Evolutionary conservation across 2,113 vertebrate species (phyloP).

Genomic region (Syngnathus typhle): DNA sequence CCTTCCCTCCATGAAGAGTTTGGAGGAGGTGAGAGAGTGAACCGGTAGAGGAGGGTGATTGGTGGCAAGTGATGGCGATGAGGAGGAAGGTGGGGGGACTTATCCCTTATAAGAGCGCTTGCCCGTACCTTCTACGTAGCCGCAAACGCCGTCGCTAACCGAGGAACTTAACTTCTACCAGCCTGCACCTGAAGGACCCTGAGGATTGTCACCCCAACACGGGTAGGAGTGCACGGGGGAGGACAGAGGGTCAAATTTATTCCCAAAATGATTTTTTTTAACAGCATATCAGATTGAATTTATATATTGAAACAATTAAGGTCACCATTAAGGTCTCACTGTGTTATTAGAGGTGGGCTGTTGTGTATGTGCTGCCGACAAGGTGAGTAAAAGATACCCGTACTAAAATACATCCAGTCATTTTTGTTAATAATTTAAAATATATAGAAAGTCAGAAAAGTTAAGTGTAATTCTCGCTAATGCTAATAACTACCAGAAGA

Average conservation of each 20-base stretch:
- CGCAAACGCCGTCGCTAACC: neutral
- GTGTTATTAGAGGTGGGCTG: neutral
- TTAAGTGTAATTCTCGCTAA: too few species aligned
- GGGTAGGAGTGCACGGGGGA: neutral
- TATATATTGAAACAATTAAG: neutral
- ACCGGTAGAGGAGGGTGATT: slow-evolving; percentile 3
- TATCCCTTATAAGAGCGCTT: neutral
- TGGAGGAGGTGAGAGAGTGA: neutral
- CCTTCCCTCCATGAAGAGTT: neutral
- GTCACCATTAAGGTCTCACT: neutral
- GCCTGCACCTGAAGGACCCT: neutral
- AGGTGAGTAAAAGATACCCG: neutral
- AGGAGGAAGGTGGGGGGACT: neutral
- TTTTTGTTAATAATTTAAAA: neutral
- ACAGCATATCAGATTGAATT: neutral
- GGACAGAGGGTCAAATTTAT: neutral
- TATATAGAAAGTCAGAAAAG: too few species aligned
- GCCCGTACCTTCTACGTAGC: neutral
- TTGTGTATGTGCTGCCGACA: neutral
- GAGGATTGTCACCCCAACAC: slow-evolving; percentile 5
- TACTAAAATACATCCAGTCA: neutral
- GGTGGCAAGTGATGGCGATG: neutral
- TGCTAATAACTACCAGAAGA: too few species aligned
- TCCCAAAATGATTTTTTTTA: too few species aligned
- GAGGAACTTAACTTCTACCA: neutral